phyloP scores from a whole-genome alignment of 2,888 invertebrate genomes.

The Venusia cambrica region DNA sequence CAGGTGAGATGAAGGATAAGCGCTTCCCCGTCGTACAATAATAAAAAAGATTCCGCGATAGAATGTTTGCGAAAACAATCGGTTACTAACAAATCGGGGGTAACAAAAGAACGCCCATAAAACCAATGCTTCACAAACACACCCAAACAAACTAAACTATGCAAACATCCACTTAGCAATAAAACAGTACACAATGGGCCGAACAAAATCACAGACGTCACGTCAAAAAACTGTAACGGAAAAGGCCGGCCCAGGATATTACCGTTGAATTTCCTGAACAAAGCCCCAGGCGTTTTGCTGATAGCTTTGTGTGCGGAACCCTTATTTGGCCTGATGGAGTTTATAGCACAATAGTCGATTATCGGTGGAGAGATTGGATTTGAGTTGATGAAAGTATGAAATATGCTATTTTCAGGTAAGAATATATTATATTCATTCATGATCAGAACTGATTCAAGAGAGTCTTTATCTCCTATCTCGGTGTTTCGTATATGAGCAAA shows the following conservation, averaged over 20 bases:
- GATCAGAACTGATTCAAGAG: too few species aligned
- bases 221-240: conserved; percentile 27
- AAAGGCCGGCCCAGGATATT: conserved; percentile 44
- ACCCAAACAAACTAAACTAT: conserved; percentile 15
- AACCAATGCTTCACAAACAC: neutral
- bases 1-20: too few species aligned
- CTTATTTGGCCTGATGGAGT: conserved; percentile 48
- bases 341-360: conserved; percentile 33
- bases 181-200: conserved; percentile 23
- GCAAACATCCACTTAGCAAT: conserved; percentile 22
- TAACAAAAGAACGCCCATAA: neutral
- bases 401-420: neutral
- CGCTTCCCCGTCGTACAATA: too few species aligned
- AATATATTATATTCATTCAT: too few species aligned
- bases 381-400: conserved; percentile 13
- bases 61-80: too few species aligned
- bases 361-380: conserved; percentile 20
- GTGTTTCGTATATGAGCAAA: too few species aligned
- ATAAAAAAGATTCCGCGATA: too few species aligned
- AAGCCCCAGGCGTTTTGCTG: conserved; percentile 22
- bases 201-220: conserved; percentile 23
- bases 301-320: conserved; percentile 43
- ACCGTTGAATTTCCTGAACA: conserved; percentile 54
- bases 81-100: too few species aligned
- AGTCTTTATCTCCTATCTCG: too few species aligned